Conservation (phyloP, 2,888 invertebrate genomes). For the Rhimphoctona megacephalus region DNA sequence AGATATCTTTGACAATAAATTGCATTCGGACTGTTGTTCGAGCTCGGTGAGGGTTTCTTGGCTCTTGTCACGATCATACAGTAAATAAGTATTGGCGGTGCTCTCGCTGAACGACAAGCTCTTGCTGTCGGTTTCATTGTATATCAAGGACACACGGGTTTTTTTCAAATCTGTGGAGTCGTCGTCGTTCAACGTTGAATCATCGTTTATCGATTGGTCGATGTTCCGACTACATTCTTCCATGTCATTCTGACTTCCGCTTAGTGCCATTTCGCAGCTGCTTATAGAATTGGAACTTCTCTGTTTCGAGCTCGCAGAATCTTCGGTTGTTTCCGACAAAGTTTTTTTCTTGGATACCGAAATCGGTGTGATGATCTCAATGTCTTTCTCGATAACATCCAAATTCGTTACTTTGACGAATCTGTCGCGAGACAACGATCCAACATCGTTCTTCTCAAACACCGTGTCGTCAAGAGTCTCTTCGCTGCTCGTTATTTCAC, state of each 20-base stretch:
- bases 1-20: conserved; percentile 45
- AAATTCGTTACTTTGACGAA: conserved; percentile 53
- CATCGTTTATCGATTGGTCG: conserved; percentile 66
- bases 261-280: conserved; percentile 84
- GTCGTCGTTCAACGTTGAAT: conserved; percentile 12
- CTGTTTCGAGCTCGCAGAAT: conserved; percentile 75
- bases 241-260: conserved; percentile 80
- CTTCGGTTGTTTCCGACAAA: conserved; percentile 73
- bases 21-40: conserved; percentile 23
- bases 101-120: conserved; percentile 64
- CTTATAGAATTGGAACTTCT: conserved; percentile 83
- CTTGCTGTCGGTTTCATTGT: conserved; percentile 48
- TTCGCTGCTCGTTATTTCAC: conserved; percentile 78
- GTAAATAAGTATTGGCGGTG: conserved; percentile 44
- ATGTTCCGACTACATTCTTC: conserved; percentile 77
- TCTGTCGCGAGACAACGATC: conserved; percentile 2
- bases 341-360: conserved; percentile 79
- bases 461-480: conserved; percentile 79
- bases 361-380: conserved; percentile 82
- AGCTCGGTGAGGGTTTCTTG: conserved; percentile 67
- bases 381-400: conserved; percentile 75
- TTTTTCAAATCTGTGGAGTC: conserved; percentile 18
- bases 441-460: conserved; percentile 60
- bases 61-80: conserved; percentile 65
- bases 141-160: not conserved